These are phyloP conservation scores for Lottia scabra DNA, from an alignment of 2,888 invertebrate species.

Conservation along the genomic window DNA sequence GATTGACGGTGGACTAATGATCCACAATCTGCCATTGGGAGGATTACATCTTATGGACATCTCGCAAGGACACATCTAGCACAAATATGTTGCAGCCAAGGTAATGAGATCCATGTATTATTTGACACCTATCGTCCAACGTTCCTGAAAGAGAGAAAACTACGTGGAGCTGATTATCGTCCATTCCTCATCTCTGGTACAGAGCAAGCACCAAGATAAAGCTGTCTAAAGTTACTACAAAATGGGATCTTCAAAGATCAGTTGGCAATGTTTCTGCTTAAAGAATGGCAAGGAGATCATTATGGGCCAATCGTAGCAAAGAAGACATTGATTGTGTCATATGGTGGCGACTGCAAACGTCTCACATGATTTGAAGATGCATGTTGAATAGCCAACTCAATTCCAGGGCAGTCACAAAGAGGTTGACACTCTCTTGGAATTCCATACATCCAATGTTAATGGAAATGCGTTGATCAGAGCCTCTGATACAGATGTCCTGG, in stretches of 20 bases:
- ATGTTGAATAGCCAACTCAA: constrained; percentile 7
- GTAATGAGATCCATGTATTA: constrained; percentile 19
- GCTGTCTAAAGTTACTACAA: background rate
- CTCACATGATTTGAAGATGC: background rate
- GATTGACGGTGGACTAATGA: constrained; percentile 23
- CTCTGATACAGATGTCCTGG: constrained; percentile 25
- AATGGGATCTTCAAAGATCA: constrained; percentile 22
- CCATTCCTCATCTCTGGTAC: constrained; percentile 16
- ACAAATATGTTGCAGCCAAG: constrained; percentile 7
- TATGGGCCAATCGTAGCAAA: constrained; percentile 15
- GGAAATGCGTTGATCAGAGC: background rate
- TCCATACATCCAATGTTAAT: constrained; percentile 14
- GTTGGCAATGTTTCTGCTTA: constrained; percentile 13
- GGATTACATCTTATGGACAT: constrained; percentile 15
- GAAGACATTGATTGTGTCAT: background rate
- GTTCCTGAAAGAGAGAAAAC: constrained; percentile 12
- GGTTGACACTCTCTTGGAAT: constrained; percentile 18
- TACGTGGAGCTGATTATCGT: constrained; percentile 11
- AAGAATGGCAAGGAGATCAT: constrained; percentile 16
- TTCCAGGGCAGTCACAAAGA: constrained; percentile 22
- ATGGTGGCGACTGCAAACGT: background rate
- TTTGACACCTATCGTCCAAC: constrained; percentile 13
- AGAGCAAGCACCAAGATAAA: constrained; percentile 16
- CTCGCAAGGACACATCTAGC: constrained; percentile 12
- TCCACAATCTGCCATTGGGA: constrained; percentile 18